Evolutionary conservation across 2,888 invertebrate genomes (phyloP).

Genomic region (Junonia oenone): DNA sequence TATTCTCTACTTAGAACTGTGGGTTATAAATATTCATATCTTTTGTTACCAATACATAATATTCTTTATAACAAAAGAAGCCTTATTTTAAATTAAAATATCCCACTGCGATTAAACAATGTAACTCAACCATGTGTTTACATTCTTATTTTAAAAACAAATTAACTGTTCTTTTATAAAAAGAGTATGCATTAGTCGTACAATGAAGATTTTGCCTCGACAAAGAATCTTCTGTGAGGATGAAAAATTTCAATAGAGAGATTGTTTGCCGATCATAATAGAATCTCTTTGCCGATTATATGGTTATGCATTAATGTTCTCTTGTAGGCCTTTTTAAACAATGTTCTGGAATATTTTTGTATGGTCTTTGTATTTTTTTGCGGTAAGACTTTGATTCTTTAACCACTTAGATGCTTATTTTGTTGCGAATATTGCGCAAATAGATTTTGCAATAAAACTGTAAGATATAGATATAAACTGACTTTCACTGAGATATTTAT

Average conservation of each 20-base stretch:
- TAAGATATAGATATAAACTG: too few relatives aligned
- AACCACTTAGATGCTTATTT: too few relatives aligned
- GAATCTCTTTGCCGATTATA: slow-evolving; percentile 24
- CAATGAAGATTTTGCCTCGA: slow-evolving; percentile 16
- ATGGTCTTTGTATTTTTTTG: too few relatives aligned
- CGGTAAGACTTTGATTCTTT: too few relatives aligned
- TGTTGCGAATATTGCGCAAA: too few relatives aligned
- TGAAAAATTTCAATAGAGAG: slow-evolving; percentile 28
- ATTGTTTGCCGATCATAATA: slow-evolving; percentile 30
- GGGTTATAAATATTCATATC: neutral
- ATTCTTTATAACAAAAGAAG: neutral
- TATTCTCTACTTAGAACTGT: neutral
- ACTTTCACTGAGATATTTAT: too few relatives aligned
- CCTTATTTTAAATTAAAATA: neutral
- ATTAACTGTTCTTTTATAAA: slow-evolving; percentile 13
- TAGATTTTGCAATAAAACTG: too few relatives aligned
- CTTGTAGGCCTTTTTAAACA: slow-evolving; percentile 1
- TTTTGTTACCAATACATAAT: neutral
- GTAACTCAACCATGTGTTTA: neutral
- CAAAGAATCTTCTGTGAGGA: slow-evolving; percentile 17
- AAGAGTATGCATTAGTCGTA: slow-evolving; percentile 27
- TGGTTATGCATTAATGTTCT: slow-evolving; percentile 16
- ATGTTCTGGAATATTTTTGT: too few relatives aligned
- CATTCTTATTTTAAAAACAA: neutral
- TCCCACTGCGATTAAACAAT: neutral